Evolutionary conservation across 2,797 vertebrate species (phyloP).

Genomic region (Chaunax sp.): DNA sequence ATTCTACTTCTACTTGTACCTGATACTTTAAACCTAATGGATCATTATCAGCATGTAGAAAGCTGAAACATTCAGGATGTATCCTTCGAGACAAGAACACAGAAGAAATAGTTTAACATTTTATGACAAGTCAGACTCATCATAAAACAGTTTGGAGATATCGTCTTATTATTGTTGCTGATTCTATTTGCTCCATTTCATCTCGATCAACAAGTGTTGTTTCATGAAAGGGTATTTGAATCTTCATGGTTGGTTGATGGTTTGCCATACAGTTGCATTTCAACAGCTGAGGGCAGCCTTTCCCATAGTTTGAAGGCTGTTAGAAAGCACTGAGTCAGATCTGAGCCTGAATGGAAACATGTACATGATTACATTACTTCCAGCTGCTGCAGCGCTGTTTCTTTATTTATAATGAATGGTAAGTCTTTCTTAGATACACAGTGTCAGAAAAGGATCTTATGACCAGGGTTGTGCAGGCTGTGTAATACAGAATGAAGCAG

Average conservation of each 20-base stretch:
- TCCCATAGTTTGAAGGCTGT: constrained; percentile 78
- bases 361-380: neutral
- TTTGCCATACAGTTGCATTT: constrained; percentile 12
- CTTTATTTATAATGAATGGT: too few species aligned
- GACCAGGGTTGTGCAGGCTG: constrained; percentile 13
- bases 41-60: too few species aligned
- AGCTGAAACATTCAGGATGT: too few species aligned
- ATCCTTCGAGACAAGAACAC: too few species aligned
- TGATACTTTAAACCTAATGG: too few species aligned
- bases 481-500: constrained; percentile 14
- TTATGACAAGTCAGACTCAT: too few species aligned
- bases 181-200: neutral
- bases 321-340: neutral
- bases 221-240: neutral
- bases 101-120: too few species aligned
- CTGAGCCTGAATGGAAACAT: neutral
- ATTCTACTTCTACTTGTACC: too few species aligned
- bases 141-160: too few species aligned
- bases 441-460: constrained; percentile 6
- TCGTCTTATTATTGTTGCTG: neutral
- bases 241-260: neutral
- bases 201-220: neutral
- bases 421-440: constrained; percentile 10
- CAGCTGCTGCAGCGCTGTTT: constrained; percentile 2
- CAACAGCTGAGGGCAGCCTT: constrained; percentile 90